Evolutionary conservation across 2,113 vertebrate genomes (phyloP), one percentile per base, ranked within the genome.

Genomic region (Elgaria multicarinata): DNA sequence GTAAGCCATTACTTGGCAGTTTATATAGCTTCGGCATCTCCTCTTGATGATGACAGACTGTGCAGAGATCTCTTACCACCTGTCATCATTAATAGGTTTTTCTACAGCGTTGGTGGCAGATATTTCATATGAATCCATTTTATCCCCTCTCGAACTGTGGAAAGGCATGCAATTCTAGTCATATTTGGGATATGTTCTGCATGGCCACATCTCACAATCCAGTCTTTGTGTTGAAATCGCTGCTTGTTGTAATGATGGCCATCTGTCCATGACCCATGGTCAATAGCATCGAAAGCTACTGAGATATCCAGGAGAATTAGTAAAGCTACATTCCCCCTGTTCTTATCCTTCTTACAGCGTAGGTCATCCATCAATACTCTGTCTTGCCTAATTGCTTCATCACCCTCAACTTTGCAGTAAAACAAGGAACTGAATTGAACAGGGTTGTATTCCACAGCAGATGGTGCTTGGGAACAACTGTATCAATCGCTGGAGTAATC

Each of bases 71-170:
- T 3, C 80, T 94, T 53, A 42, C 46, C 87, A 94, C 50, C 13
- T 83, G 50, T 87, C 46, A 18, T 82, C 88, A 87, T 66, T 84
- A 72, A 88, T 89, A 90, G 81, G 85, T 81, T 86, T 44, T 42
- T 79, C 86, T 46, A 31, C 87, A 82, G 89, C 80, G 64, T 86
- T 86, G 58, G 75, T 94, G 90, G 91, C n/a, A 91, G 53, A 53
- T n/a, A 83, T 46, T 92, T 84, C 64, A 90, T 20, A 91, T 88
- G 89, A 94, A 93, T 84, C n/a, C 83, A n/a, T 46, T 84, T 77
- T 53, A n/a, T n/a, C 26, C 4, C 44, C 20, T 26, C 71, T 42
- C 16, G 18, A 89, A 20, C 42, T 76, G 69, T 46, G 44, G 33
- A 67, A 55, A 53, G 39, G 39, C 26, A 39, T 55, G 64, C 16